These are phyloP conservation scores for Cassiopea andromeda DNA, from an alignment of 30 jellyfish, hydroid and myxozoan species.

Conservation along the genomic window DNA sequence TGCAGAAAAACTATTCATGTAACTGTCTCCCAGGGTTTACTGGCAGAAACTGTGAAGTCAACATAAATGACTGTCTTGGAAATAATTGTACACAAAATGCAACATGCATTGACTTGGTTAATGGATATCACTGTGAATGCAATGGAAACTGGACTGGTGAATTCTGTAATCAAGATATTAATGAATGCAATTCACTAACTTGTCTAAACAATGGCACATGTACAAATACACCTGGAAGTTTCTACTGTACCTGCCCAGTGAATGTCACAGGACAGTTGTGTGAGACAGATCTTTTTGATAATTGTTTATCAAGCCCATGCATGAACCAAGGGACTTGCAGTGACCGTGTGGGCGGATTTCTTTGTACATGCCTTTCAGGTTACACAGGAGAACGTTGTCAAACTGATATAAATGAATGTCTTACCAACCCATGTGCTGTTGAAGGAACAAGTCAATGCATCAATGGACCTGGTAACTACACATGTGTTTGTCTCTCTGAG, in stretches of 20 bases:
- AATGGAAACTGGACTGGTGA: slow-evolving; percentile 75
- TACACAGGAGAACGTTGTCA: slow-evolving; percentile 69
- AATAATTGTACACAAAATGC: slow-evolving; percentile 58
- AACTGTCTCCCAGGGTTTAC: slow-evolving; percentile 71
- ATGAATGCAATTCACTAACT: slow-evolving; percentile 57
- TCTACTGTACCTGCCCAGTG: slow-evolving; percentile 75
- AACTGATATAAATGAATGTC: slow-evolving; percentile 72
- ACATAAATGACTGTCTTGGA: slow-evolving; percentile 67
- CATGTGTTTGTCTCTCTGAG: slow-evolving; percentile 68
- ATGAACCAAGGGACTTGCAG: slow-evolving; percentile 57
- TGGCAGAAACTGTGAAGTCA: slow-evolving; percentile 74
- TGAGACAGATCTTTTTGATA: slow-evolving; percentile 76
- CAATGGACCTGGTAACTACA: slow-evolving; percentile 58
- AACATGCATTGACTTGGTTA: slow-evolving; percentile 45
- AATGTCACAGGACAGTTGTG: slow-evolving; percentile 78
- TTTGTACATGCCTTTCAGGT: slow-evolving; percentile 63
- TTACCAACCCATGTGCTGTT: slow-evolving; percentile 62
- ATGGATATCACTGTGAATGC: slow-evolving; percentile 58
- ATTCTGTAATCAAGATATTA: slow-evolving; percentile 70
- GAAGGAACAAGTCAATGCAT: slow-evolving; percentile 64
- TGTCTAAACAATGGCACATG: slow-evolving; percentile 68
- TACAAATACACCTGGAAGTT: slow-evolving; percentile 70
- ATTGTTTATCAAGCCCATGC: slow-evolving; percentile 76
- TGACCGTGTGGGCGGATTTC: slow-evolving; percentile 57
- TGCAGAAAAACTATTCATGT: slow-evolving; percentile 51